phyloP scores from a whole-genome alignment of 2,797 vertebrate species.

The Pelodytes ibericus region DNA sequence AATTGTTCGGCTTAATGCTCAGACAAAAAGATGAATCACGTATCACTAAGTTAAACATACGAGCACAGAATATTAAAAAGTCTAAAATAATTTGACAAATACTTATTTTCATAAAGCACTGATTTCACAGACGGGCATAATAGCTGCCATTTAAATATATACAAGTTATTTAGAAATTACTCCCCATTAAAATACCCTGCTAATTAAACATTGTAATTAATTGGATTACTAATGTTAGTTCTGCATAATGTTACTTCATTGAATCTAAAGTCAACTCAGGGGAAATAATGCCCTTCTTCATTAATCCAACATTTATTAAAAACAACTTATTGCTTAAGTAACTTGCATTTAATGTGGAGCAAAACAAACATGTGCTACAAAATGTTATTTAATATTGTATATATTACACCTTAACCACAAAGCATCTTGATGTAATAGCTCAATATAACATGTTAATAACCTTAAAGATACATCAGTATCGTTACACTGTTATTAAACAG shows the following conservation, averaged over 20 bases:
- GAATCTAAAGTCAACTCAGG: conserved; percentile 41
- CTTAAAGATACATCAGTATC: too few species aligned
- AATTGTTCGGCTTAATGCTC: too few species aligned
- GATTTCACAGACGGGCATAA: conserved; percentile 32
- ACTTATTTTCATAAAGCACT: conserved; percentile 23
- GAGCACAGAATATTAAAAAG: too few species aligned
- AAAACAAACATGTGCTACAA: too few species aligned
- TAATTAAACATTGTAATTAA: conserved; percentile 48
- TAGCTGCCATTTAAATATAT: conserved; percentile 36
- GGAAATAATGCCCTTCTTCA: conserved; percentile 39
- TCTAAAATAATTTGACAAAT: conserved; percentile 14
- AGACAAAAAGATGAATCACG: too few species aligned
- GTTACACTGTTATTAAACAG: too few species aligned
- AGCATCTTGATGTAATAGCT: too few species aligned
- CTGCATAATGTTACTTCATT: conserved; percentile 40
- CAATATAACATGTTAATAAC: too few species aligned
- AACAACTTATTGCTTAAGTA: conserved; percentile 11
- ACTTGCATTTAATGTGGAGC: conserved; percentile 16
- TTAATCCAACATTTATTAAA: conserved; percentile 21
- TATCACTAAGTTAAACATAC: too few species aligned
- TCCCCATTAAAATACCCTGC: conserved; percentile 42
- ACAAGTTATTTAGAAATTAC: conserved; percentile 47
- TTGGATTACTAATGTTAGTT: conserved; percentile 43
- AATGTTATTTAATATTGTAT: too few species aligned
- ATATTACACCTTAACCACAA: too few species aligned